Evolutionary conservation across 2,797 vertebrate species (phyloP), one percentile per base, ranked within the genome.

Genomic region (Myoxocephalus aenaeus): DNA sequence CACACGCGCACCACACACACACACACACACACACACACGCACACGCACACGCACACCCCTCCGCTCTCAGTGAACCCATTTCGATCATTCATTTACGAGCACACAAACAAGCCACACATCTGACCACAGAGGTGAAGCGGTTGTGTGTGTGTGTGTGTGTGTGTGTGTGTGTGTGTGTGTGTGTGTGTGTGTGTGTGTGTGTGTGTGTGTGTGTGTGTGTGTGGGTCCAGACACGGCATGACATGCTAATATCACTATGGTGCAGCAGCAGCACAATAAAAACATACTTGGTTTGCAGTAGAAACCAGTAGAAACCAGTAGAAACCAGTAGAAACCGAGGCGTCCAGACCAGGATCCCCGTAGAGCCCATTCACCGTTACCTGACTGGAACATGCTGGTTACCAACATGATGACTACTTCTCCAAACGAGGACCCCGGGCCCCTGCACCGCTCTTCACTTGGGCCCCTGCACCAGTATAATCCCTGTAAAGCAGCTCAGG

Each of bases 401-500:
- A 40, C 32, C 65, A 66, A 50, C 54, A 56, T 51, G 64, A 83
- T 87, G 40, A 75, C 75, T 75, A 42, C 25, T 17, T 38, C 38
- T 61, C 66, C 32, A 29, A 53, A n/a, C 22, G 11, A 58, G 20
- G 85, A 64, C 48, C 11, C 53, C 50, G 73, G 75, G 62, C 79
- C 71, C 83, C 56, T 58, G 29, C 78, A 77, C 18, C 48, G 40
- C 7, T 2, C 81, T 80, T 73, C 72, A 65, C 76, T n/a, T n/a
- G n/a, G n/a, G n/a, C n/a, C n/a, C n/a, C n/a, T 73, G 70, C 54
- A 90, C 84, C 76, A 84, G 85, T 64, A 42, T 86, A 83, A 83
- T 79, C 83, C 86, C 38, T 70, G 1, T 79, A 82, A 90, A 4
- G 67, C 64, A 72, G 56, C 76, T 76, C 64, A n/a, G 70, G 34